These are phyloP conservation scores for Hippasteria phrygiana DNA, from an alignment of 53 echinoderm and acorn worm genomes.

Conservation along the genomic window DNA sequence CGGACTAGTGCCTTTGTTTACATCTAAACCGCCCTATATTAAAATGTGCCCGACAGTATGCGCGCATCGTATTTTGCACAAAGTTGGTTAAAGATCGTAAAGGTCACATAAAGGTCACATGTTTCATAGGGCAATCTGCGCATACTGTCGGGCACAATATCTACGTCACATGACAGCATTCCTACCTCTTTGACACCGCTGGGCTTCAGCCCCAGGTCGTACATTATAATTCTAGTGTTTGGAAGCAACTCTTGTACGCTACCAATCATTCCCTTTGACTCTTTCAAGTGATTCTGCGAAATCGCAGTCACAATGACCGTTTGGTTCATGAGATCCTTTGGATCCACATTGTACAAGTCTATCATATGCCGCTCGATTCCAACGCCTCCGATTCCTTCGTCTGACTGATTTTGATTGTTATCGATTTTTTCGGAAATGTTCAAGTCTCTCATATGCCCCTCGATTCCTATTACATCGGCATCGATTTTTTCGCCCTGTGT, in stretches of 20 bases:
- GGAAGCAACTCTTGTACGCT: slow-evolving; percentile 13
- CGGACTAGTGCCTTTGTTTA: too few relatives aligned
- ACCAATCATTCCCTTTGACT: slow-evolving; percentile 39
- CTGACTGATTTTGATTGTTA: not conserved
- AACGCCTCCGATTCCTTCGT: not conserved
- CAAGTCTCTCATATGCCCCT: too few relatives aligned
- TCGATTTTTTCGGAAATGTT: slow-evolving; percentile 13
- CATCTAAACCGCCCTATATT: too few relatives aligned
- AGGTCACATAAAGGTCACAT: too few relatives aligned
- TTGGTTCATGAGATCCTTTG: slow-evolving; percentile 1
- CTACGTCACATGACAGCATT: not conserved
- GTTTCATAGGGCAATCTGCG: too few relatives aligned
- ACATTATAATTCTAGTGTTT: not conserved
- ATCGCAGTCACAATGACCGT: slow-evolving; percentile 29
- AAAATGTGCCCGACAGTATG: too few relatives aligned
- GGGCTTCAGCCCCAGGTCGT: not conserved
- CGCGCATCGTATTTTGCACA: too few relatives aligned
- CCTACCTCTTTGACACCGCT: too few relatives aligned
- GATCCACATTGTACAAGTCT: not conserved
- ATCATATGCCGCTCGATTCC: not conserved
- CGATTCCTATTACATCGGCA: too few relatives aligned
- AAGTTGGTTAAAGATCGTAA: too few relatives aligned
- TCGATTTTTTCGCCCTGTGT: too few relatives aligned
- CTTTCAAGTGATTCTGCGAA: slow-evolving; percentile 41
- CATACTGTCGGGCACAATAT: not conserved